Conservation (phyloP, 2,888 invertebrate species). For the Mayetiola destructor region DNA sequence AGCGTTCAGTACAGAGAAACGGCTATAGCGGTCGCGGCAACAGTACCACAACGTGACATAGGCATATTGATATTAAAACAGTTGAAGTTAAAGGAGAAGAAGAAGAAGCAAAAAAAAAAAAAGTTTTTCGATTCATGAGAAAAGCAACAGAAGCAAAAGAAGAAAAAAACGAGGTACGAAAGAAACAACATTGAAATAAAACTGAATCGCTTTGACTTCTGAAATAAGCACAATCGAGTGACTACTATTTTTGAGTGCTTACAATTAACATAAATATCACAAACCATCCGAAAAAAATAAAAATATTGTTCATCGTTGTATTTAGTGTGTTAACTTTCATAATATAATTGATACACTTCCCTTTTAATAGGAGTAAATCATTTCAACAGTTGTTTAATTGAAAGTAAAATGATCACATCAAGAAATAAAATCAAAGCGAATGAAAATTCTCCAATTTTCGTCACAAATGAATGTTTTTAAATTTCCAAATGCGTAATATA, state of each 20-base stretch:
- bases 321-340: no score
- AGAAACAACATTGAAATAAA: conserved; percentile 9
- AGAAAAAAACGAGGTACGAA: not conserved
- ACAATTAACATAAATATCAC: not conserved
- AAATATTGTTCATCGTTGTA: no score
- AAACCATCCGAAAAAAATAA: no score
- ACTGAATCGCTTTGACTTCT: not conserved
- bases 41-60: conserved; percentile 2
- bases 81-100: not conserved
- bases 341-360: no score
- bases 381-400: no score
- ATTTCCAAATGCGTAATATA: no score
- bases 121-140: not conserved
- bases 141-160: not conserved
- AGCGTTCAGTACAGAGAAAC: not conserved
- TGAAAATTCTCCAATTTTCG: no score
- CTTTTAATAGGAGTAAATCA: no score
- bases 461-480: no score
- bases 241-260: conserved; percentile 9
- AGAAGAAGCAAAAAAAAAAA: not conserved
- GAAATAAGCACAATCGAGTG: conserved; percentile 3
- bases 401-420: no score
- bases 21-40: conserved; percentile 7
- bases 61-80: not conserved
- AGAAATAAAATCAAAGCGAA: no score